phyloP scores from a whole-genome alignment of 2,888 invertebrate species.

The Zootermopsis nevadensis region DNA sequence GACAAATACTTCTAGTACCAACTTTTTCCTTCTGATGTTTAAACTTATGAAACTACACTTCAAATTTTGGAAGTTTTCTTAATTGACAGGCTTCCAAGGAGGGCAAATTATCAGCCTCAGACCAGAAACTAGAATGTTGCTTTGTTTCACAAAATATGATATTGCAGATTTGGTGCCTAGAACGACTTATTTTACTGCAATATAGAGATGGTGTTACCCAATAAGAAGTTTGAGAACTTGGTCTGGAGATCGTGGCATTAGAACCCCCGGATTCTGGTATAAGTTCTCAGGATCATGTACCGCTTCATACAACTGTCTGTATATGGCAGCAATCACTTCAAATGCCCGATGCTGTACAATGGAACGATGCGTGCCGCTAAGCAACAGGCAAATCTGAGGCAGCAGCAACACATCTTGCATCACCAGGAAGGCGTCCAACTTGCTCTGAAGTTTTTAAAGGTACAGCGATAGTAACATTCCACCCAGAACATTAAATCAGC shows the following conservation, averaged over 20 bases:
- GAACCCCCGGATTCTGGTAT: conserved; percentile 77
- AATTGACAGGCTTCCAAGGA: too few species aligned
- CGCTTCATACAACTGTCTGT: conserved; percentile 84
- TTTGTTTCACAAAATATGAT: too few species aligned
- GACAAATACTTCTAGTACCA: too few species aligned
- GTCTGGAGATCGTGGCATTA: conserved; percentile 83
- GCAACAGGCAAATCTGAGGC: conserved; percentile 86
- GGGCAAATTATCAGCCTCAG: too few species aligned
- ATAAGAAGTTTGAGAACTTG: conserved; percentile 58
- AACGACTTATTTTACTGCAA: too few species aligned
- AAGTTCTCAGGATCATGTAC: conserved; percentile 83
- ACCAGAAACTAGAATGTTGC: too few species aligned
- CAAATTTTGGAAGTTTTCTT: too few species aligned
- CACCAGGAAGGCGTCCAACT: conserved; percentile 87
- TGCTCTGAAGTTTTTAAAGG: conserved; percentile 69
- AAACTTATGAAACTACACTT: too few species aligned
- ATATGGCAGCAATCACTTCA: conserved; percentile 89
- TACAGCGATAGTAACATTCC: not conserved
- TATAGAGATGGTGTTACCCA: not conserved
- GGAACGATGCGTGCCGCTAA: conserved; percentile 81
- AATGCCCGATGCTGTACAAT: conserved; percentile 83
- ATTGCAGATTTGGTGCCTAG: too few species aligned
- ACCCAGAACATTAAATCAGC: too few species aligned
- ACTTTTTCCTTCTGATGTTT: too few species aligned
- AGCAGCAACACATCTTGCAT: conserved; percentile 86